These are phyloP conservation scores for Matsumyia berberina DNA, from an alignment of 2,888 invertebrate species.

Conservation along the genomic window DNA sequence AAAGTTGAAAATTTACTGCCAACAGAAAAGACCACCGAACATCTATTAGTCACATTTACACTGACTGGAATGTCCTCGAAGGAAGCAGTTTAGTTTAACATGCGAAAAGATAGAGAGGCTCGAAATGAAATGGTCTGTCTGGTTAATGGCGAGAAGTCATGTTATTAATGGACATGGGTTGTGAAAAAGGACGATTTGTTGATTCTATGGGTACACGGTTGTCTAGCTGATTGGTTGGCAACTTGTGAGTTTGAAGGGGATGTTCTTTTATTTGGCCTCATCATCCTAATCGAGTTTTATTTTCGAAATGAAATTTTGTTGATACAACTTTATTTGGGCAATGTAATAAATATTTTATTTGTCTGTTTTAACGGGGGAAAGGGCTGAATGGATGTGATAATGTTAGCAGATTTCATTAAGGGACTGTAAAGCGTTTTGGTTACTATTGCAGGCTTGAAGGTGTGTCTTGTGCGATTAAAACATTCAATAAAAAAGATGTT, in stretches of 20 bases:
- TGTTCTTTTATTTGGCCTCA: not conserved
- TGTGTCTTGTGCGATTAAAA: too few species aligned
- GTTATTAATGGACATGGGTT: not conserved
- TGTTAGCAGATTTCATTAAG: too few species aligned
- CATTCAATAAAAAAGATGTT: too few species aligned
- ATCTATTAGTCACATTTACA: slow-evolving; percentile 43
- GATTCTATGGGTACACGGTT: not conserved
- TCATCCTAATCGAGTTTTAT: not conserved
- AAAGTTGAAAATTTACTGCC: slow-evolving; percentile 44
- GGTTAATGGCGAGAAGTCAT: slow-evolving; percentile 30
- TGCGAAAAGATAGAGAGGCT: not conserved
- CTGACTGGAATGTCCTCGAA: slow-evolving; percentile 19
- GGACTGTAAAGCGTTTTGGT: too few species aligned
- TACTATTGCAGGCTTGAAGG: too few species aligned
- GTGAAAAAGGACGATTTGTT: slow-evolving; percentile 2
- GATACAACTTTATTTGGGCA: not conserved
- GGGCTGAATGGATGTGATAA: too few species aligned
- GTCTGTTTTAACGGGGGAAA: not conserved
- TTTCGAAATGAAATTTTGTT: not conserved
- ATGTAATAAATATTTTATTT: not conserved
- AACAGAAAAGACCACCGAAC: slow-evolving; percentile 41
- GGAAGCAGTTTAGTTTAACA: slow-evolving; percentile 5
- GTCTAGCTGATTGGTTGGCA: not conserved
- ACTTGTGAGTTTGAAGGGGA: not conserved
- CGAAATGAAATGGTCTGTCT: not conserved